Evolutionary conservation across 2,113 vertebrate genomes (phyloP).

Genomic region (Brachyistius frenatus): DNA sequence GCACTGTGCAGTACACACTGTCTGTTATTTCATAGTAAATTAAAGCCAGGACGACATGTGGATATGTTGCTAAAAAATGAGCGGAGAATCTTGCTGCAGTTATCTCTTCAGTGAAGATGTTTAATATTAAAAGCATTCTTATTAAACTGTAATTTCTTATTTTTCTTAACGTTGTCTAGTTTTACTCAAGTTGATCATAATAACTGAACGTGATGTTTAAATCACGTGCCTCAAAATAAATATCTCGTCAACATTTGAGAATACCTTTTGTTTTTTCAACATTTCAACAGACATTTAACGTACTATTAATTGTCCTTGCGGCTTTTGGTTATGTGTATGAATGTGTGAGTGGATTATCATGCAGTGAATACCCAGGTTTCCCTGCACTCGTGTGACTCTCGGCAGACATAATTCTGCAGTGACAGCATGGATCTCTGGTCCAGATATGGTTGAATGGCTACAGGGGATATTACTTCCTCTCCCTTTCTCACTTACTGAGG

Average conservation of each 20-base stretch:
- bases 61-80: constrained; percentile 1
- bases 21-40: background rate
- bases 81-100: background rate
- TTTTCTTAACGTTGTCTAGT: too few relatives aligned
- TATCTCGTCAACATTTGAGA: constrained; percentile 30
- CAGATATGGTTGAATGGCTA: constrained; percentile 67
- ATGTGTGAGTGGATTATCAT: constrained; percentile 8
- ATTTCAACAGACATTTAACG: constrained; percentile 4
- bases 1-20: background rate
- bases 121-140: background rate
- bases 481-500: constrained; percentile 37
- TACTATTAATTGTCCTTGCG: constrained; percentile 13
- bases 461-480: constrained; percentile 59
- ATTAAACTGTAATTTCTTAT: too few relatives aligned
- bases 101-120: too few relatives aligned
- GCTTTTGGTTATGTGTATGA: constrained; percentile 3
- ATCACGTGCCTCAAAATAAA: constrained; percentile 2
- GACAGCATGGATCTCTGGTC: constrained; percentile 58
- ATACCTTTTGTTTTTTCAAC: constrained; percentile 10
- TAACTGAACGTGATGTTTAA: constrained; percentile 29
- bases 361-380: background rate
- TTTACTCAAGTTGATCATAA: background rate
- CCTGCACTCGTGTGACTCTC: constrained; percentile 22
- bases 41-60: background rate
- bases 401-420: constrained; percentile 50